Evolutionary conservation across 1,140 invertebrate species (phyloP).

Genomic region (Temnothorax longispinosus): DNA sequence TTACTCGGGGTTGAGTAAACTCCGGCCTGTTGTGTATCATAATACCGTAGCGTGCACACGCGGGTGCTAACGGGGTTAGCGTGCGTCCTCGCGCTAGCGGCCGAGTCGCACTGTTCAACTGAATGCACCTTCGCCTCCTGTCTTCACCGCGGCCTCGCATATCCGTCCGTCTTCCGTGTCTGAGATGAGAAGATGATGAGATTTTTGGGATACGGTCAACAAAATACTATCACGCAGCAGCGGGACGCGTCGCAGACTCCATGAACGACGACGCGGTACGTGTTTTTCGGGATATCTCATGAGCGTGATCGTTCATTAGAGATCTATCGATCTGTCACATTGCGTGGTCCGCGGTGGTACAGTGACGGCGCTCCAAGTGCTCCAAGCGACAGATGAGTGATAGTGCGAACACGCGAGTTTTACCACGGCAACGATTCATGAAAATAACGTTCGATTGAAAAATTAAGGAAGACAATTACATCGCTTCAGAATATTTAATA

Average conservation of each 20-base stretch:
- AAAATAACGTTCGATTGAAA: neutral
- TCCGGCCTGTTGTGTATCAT: conserved; percentile 85
- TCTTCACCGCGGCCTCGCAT: conserved; percentile 41
- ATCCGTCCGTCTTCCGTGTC: conserved; percentile 45
- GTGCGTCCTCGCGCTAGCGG: conserved; percentile 56
- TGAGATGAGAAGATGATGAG: neutral
- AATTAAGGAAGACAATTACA: neutral
- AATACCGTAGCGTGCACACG: conserved; percentile 80
- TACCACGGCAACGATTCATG: neutral
- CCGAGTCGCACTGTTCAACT: conserved; percentile 65
- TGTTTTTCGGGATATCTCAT: neutral
- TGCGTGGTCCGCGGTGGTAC: neutral
- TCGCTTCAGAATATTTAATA: neutral
- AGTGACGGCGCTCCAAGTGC: conserved; percentile 26
- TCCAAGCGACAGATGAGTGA: neutral
- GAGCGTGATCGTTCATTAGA: neutral
- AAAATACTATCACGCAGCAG: conserved; percentile 38
- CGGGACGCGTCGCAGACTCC: neutral
- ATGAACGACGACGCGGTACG: neutral
- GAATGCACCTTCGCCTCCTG: conserved; percentile 66
- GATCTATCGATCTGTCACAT: conserved; percentile 39
- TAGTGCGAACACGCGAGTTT: conserved; percentile 1
- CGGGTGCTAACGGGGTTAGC: conserved; percentile 78
- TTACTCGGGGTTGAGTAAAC: conserved; percentile 86
- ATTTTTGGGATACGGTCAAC: conserved; percentile 63